A percentile compares a stretch with the other conserved stretches of the same genome.
phyloP scores from a whole-genome alignment of 2,113 vertebrate species.

The Myxocyprinus asiaticus region DNA sequence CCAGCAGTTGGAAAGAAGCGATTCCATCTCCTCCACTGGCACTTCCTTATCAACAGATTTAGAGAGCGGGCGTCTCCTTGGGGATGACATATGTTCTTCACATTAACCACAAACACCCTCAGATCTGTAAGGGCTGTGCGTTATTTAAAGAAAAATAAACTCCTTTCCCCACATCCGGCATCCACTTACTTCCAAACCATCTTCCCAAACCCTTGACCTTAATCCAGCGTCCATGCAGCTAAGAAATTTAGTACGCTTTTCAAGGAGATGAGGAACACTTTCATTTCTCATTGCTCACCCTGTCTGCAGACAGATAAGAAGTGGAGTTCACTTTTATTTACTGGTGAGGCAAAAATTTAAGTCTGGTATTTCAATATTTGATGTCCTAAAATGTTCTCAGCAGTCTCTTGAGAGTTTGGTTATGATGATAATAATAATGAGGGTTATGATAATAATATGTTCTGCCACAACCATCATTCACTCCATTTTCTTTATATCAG shows the following conservation, averaged over 20 bases:
- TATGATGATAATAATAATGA: too few species aligned
- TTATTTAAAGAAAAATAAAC: constrained; percentile 33
- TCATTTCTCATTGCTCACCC: constrained; percentile 4
- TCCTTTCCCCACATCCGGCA: constrained; percentile 2
- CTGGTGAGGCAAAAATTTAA: neutral
- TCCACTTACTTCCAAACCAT: constrained; percentile 10
- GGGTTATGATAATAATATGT: neutral
- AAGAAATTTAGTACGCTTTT: constrained; percentile 10
- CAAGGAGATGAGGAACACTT: constrained; percentile 10
- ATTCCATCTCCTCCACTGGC: constrained; percentile 87
- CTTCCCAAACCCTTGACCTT: constrained; percentile 19
- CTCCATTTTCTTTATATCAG: too few species aligned
- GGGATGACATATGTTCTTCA: constrained; percentile 77
- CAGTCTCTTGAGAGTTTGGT: neutral
- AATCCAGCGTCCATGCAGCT: constrained; percentile 19
- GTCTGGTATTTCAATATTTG: neutral
- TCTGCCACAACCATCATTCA: too few species aligned
- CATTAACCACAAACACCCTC: constrained; percentile 61
- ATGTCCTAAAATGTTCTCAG: constrained; percentile 16
- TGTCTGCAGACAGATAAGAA: constrained; percentile 37
- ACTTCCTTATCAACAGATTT: constrained; percentile 91
- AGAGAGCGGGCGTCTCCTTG: constrained; percentile 91
- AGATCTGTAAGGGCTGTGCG: constrained; percentile 63
- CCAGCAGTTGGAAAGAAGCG: constrained; percentile 83
- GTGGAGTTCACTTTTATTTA: neutral